phyloP scores from a whole-genome alignment of 2,113 vertebrate species.

The Cephalopterus ornatus region DNA sequence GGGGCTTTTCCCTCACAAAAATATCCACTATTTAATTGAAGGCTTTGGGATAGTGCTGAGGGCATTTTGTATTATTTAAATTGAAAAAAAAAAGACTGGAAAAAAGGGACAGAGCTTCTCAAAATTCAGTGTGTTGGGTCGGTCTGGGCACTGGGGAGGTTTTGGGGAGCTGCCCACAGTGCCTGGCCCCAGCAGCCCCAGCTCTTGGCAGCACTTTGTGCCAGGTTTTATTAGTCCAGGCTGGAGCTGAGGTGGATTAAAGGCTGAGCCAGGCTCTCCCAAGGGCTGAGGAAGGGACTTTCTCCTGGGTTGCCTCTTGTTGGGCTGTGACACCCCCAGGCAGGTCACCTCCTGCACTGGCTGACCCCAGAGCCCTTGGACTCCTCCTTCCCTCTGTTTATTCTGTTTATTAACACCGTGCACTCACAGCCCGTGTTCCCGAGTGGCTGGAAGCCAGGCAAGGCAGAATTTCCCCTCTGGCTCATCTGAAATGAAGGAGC shows the following conservation, averaged over 20 bases:
- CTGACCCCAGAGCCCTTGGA: background rate
- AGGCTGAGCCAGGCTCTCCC: background rate
- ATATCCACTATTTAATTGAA: rapidly evolving
- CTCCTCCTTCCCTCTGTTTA: background rate
- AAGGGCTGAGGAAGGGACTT: background rate
- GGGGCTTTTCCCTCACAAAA: background rate
- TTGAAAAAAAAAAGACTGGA: background rate
- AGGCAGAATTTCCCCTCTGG: background rate
- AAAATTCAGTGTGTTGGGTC: rapidly evolving
- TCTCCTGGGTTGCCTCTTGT: background rate
- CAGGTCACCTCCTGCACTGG: background rate
- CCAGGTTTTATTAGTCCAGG: background rate
- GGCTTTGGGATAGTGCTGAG: background rate
- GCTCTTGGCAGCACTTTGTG: rapidly evolving
- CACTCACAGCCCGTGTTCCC: background rate
- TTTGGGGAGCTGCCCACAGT: background rate
- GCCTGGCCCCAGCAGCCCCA: background rate
- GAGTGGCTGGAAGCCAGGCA: background rate
- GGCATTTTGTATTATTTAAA: background rate
- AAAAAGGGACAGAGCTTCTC: background rate
- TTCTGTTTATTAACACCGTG: background rate
- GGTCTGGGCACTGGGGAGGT: background rate
- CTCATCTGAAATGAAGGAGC: background rate
- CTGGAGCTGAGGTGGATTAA: background rate
- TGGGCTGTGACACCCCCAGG: background rate